Evolutionary conservation across 2,113 vertebrate genomes (phyloP), one percentile per base, ranked within the genome.

Genomic region (Emberiza fucata): DNA sequence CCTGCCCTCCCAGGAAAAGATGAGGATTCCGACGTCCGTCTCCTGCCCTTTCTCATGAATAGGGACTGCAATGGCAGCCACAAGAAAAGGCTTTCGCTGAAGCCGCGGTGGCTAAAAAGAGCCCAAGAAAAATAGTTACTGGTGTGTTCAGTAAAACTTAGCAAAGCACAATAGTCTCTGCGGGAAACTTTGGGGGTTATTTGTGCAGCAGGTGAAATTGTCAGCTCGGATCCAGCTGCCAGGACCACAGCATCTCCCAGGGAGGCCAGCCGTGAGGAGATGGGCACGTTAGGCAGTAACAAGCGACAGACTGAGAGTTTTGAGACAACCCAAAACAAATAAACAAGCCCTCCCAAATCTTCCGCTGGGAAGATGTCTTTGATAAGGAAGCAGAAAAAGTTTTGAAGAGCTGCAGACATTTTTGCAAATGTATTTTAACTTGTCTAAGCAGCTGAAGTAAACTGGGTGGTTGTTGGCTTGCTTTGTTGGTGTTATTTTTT

Each of bases 301-400:
- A 6, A 40, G 59, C 5, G 27, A 40, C 82, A 86, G 82, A 28
- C 65, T 40, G 69, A 48, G 69, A 76, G 88, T 57, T 91, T 72
- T 63, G 39, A 86, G 88, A n/a, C 80, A 63, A 71, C 31, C 35
- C 82, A 69, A 94, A 92, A 83, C 96, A 96, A 95, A 94, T 75
- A 95, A 95, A 91, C 89, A 91, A 81, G 68, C 64, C 78, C 15
- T 48, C 9, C 28, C 50, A 27, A 57, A 47, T 21, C 72, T 92
- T 88, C 56, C 81, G 13, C 45, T 3, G 31, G 40, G 45, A 86
- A 78, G 69, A 64, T 86, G 80, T n/a, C 8, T 91, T 81, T 57
- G 40, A 40, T 51, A 50, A 91, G 28, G 23, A 81, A 94, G 10
- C 24, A 77, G 44, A 19, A 78, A 91, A 95, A 93, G 94, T 95